Evolutionary conservation across 2,888 invertebrate species (phyloP).

Genomic region (Trichogramma dendrolimi): DNA sequence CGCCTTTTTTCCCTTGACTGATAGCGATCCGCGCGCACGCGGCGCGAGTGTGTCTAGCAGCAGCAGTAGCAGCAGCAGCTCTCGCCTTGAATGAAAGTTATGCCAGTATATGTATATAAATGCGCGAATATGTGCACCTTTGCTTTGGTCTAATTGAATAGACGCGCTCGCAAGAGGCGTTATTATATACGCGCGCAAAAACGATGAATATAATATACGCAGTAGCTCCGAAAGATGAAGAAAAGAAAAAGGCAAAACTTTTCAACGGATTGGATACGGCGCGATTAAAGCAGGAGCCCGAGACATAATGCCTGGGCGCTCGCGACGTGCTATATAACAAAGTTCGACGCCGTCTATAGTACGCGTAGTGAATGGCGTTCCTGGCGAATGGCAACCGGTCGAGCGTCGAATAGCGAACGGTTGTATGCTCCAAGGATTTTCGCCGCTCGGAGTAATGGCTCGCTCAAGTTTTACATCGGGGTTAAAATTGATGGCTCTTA

Average conservation of each 20-base stretch:
- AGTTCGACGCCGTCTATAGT: too few relatives aligned
- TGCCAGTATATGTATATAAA: neutral
- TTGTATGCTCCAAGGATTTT: neutral
- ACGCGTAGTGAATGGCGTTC: neutral
- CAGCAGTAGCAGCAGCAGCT: constrained; percentile 16
- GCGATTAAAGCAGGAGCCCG: too few relatives aligned
- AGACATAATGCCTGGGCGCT: too few relatives aligned
- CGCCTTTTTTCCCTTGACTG: constrained; percentile 30
- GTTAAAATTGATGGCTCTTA: neutral
- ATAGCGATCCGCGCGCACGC: neutral
- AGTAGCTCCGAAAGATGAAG: too few relatives aligned
- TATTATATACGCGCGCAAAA: too few relatives aligned
- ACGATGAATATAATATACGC: too few relatives aligned
- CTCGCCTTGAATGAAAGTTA: constrained; percentile 12
- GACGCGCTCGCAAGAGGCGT: neutral
- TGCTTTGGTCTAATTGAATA: constrained; percentile 13
- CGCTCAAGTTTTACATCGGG: neutral
- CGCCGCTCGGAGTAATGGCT: neutral
- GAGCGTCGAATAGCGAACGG: neutral
- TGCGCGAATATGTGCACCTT: too few relatives aligned
- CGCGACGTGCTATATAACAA: too few relatives aligned
- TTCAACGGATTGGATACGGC: too few relatives aligned
- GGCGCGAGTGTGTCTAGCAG: constrained; percentile 11
- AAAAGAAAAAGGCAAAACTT: too few relatives aligned
- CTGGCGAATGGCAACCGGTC: constrained; percentile 10